Evolutionary conservation across 2,797 vertebrate species (phyloP).

Genomic region (Neosilurus mollespiculum): DNA sequence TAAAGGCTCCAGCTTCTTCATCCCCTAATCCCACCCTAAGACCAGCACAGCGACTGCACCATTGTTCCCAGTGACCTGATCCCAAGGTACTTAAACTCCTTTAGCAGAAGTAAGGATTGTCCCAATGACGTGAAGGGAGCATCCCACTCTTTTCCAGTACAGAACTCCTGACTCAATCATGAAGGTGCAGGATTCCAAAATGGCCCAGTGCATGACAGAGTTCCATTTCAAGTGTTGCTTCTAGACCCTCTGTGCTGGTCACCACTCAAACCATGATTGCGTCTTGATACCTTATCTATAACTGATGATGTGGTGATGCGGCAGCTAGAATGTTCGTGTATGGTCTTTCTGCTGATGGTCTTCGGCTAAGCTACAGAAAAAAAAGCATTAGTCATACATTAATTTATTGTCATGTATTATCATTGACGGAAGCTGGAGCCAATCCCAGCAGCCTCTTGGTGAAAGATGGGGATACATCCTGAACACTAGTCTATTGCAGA

Average conservation of each 20-base stretch:
- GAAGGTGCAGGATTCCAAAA: background rate
- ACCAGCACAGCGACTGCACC: background rate
- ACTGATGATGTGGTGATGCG: too few relatives aligned
- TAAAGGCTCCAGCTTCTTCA: background rate
- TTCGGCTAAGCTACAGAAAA: background rate
- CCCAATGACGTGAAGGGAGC: background rate
- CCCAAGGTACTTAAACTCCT: background rate
- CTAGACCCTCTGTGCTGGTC: background rate
- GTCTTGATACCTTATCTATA: background rate
- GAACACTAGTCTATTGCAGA: too few relatives aligned
- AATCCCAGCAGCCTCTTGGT: too few relatives aligned
- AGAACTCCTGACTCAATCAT: background rate
- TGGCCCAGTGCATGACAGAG: background rate
- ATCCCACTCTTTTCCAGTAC: background rate
- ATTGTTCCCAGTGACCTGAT: background rate
- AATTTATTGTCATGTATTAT: too few relatives aligned
- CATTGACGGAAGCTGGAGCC: too few relatives aligned
- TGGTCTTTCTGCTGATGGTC: background rate
- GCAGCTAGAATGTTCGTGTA: background rate
- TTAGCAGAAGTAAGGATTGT: background rate
- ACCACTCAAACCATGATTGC: background rate
- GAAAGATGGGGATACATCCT: too few relatives aligned
- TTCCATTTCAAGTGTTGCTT: background rate
- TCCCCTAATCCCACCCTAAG: background rate
- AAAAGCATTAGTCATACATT: background rate